Evolutionary conservation across 2,797 vertebrate genomes (phyloP).

Genomic region (Oreochromis mossambicus): DNA sequence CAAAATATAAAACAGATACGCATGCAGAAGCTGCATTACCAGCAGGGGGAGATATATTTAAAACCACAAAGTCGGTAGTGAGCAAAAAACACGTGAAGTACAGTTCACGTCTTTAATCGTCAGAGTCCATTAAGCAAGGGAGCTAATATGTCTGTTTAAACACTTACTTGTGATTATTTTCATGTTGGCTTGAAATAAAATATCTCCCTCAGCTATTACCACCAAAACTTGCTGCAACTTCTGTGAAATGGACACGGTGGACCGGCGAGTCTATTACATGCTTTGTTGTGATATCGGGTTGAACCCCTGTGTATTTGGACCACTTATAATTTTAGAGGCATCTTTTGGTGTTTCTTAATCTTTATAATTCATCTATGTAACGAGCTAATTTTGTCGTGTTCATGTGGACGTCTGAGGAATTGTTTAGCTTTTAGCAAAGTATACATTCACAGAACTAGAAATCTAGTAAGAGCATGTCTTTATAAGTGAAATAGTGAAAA

Average conservation of each 20-base stretch:
- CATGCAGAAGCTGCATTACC: background rate
- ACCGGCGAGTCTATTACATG: background rate
- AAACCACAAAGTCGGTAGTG: background rate
- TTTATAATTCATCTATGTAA: background rate
- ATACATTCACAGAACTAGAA: accelerated
- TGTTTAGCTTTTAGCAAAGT: background rate
- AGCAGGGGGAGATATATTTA: background rate
- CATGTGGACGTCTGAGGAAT: background rate
- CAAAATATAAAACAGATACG: background rate
- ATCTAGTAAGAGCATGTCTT: background rate
- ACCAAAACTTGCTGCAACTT: background rate
- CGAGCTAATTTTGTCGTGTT: background rate
- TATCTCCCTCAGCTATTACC: background rate
- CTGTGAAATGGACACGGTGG: background rate
- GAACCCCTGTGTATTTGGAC: background rate
- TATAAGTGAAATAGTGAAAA: background rate
- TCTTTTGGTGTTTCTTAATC: background rate
- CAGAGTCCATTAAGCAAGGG: accelerated
- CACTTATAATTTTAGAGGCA: background rate
- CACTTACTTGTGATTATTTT: background rate
- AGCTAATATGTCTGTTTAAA: background rate
- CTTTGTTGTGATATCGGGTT: background rate
- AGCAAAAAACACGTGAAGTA: background rate
- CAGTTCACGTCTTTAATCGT: background rate
- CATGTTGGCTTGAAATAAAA: background rate